Evolutionary conservation across 2,888 invertebrate genomes (phyloP), one percentile per base, ranked within the genome.

Genomic region (Rhamnusium bicolor): DNA sequence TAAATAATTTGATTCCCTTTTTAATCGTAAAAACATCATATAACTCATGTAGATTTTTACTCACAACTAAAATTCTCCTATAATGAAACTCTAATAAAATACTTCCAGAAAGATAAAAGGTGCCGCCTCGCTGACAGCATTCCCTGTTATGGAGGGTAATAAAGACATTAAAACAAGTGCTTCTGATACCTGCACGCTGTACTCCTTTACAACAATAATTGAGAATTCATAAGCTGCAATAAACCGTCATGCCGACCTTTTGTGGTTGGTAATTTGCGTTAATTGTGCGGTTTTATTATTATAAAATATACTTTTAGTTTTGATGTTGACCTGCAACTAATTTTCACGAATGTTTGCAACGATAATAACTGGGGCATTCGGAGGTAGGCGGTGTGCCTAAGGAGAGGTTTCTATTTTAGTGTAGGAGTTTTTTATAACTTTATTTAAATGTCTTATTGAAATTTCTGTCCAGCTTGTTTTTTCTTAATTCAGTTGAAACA

Each of bases 151-250:
- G 63, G 68, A 63, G 72, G 69, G 84, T 82, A 85, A 86, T 86
- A 86, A 86, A 86, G 86, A 84, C 85, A 86, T 86, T 85, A 86
- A 86, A 85, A 84, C 84, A 84, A 85, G 85, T 86, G 85, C 86
- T 86, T 84, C 86, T 86, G 86, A 85, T 85, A 83, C 82, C 83
- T 81, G 81, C 18, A 69, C n/a, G 62, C 29, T 72, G 69, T 72
- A 73, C 68, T 71, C 60, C 65, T 73, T 74, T 74, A 67, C 46
- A 72, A 70, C 70, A 73, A 70, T 69, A 65, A 74, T 73, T 73
- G 58, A 62, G 49, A 16, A 70, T 75, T 67, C 49, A 72, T 46
- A 32, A 62, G 63, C 62, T 72, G 73, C 66, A 72, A 79, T 79
- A 77, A 75, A 77, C 63, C 56, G 69, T 51, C 71, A 49, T 68